A percentile compares a stretch with the other conserved stretches of the same genome.
Conservation (phyloP, 2,888 invertebrate genomes). For the Ommatoiulus sabulosus region DNA sequence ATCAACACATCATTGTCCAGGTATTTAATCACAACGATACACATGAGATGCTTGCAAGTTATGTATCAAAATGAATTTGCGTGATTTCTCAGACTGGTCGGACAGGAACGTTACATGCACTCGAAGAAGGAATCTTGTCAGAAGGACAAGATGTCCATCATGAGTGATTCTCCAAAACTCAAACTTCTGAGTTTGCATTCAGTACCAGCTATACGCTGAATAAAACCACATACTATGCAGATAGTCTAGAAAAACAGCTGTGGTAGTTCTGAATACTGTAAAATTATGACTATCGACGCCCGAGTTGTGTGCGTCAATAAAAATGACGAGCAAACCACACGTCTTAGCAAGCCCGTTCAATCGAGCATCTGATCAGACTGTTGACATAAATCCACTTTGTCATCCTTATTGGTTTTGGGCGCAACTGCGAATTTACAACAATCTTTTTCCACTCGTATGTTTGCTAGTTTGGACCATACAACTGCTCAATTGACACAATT, state of each 20-base stretch:
- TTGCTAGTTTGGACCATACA: too few species aligned
- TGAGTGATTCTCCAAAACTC: neutral
- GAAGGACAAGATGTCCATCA: neutral
- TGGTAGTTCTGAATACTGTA: neutral
- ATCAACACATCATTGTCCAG: too few species aligned
- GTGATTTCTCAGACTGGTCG: neutral
- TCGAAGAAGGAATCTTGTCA: neutral
- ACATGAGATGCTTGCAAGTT: too few species aligned
- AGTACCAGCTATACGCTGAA: neutral
- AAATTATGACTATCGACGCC: neutral
- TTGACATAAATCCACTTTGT: too few species aligned
- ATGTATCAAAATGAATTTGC: too few species aligned
- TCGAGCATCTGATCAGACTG: neutral
- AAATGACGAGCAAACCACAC: neutral
- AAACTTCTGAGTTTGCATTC: neutral
- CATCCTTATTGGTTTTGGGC: too few species aligned
- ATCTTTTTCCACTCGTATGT: too few species aligned
- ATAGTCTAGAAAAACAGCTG: neutral
- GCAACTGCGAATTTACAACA: too few species aligned
- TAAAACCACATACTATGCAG: neutral
- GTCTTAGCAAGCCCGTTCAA: neutral
- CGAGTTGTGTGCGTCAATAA: neutral
- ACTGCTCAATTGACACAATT: too few species aligned
- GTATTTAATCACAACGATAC: too few species aligned
- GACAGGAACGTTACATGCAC: neutral